These are phyloP conservation scores for Lepidocolaptes lacrymiger DNA, from an alignment of 2,797 vertebrate genomes.

Conservation along the genomic window DNA sequence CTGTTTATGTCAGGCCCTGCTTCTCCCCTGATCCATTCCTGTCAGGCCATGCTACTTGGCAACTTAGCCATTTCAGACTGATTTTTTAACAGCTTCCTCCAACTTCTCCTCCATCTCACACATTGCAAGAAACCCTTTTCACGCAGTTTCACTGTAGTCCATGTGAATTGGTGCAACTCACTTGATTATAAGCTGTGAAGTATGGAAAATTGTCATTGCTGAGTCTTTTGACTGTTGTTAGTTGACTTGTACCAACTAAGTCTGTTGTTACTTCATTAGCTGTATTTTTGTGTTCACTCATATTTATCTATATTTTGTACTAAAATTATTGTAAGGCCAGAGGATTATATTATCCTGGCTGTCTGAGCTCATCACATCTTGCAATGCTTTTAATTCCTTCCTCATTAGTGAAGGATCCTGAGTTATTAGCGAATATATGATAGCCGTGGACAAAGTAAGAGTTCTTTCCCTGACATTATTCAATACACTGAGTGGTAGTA, in stretches of 20 bases:
- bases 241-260: background rate
- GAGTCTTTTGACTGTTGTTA: background rate
- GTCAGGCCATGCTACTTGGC: background rate
- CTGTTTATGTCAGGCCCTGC: conserved; percentile 23
- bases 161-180: background rate
- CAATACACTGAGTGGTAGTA: background rate
- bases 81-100: conserved; percentile 2
- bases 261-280: background rate
- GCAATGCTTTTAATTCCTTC: conserved; percentile 20
- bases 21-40: conserved; percentile 15
- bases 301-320: background rate
- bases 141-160: background rate
- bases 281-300: background rate
- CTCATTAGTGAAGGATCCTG: background rate
- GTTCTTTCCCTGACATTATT: background rate
- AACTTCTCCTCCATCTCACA: background rate
- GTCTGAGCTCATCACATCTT: background rate
- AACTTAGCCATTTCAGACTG: background rate
- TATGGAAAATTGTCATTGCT: background rate
- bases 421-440: background rate
- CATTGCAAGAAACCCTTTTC: background rate
- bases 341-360: conserved; percentile 14
- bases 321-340: background rate
- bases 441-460: background rate
- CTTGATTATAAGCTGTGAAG: background rate